Conservation (phyloP, 2,888 invertebrate species). For the Clunio marinus region DNA sequence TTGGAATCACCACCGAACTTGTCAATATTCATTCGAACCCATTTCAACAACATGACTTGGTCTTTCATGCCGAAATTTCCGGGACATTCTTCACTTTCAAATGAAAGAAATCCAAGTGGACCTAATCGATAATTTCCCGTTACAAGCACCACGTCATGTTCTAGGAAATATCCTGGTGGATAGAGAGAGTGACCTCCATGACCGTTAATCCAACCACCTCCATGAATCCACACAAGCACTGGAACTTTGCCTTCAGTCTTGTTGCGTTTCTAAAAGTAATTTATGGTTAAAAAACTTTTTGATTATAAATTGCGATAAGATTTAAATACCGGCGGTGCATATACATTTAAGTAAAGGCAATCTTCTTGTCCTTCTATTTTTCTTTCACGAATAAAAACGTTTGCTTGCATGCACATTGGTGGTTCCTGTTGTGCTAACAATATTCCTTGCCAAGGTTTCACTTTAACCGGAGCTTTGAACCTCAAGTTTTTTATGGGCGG, state of each 20-base stretch:
- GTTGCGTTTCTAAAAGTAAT: neutral
- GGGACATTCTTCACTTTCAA: conserved; percentile 37
- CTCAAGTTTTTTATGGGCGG: conserved; percentile 60
- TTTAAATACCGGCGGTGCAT: conserved; percentile 37
- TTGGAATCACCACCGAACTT: conserved; percentile 40
- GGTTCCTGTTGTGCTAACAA: neutral
- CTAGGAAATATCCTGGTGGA: conserved; percentile 46
- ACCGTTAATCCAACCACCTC: conserved; percentile 52
- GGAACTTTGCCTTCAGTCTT: conserved; percentile 1
- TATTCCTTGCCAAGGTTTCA: conserved; percentile 5
- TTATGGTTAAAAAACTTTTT: neutral
- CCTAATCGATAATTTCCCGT: conserved; percentile 46
- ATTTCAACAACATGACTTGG: conserved; percentile 40
- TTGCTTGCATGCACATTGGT: conserved; percentile 26
- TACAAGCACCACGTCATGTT: conserved; percentile 47
- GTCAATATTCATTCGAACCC: conserved; percentile 40
- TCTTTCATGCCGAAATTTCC: conserved; percentile 41
- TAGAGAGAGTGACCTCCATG: conserved; percentile 55
- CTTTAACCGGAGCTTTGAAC: conserved; percentile 56
- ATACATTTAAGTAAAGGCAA: conserved; percentile 40
- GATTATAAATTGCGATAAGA: too few species aligned
- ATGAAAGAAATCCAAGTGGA: conserved; percentile 43
- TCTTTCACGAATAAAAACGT: conserved; percentile 9
- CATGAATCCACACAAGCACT: conserved; percentile 16
- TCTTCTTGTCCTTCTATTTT: conserved; percentile 39